Base-by-base conservation (phyloP, 2,888 invertebrate genomes). In the Leptogaster cylindrica region DNA sequence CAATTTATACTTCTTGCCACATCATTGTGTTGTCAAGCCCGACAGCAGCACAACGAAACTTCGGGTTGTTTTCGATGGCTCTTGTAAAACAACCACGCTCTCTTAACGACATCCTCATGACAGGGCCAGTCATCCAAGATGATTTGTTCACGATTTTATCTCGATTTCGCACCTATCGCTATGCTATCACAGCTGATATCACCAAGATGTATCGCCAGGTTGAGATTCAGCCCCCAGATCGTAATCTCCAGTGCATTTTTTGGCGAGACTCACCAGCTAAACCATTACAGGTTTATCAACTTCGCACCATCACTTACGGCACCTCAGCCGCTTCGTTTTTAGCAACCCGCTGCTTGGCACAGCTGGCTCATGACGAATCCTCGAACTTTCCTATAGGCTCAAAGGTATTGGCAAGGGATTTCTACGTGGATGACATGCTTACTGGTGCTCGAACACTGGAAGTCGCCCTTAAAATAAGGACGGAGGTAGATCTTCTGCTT, bases 351-450 rank as follows among this genome's bases (percentile, higher is more conserved):
- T 44, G 44, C 16, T 1, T 44, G 16, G 2, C 12, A 5, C 44
- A 44, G 16, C 16, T 44, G 4, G 3, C 44, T 2, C 4, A 14
- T 3, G 44, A 44, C 8, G 5, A 44, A 14, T 2, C 5, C 1
- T 12, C n/a, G 8, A 7, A 44, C 8, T 44, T 44, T 16, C 18
- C 44, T 1, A 5, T 44, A 4, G 55, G 31, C 12, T 27, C 55
- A 36, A 6, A 8, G 7, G 39, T 36, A 7, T 5, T 12, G 7
- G 18, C 23, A 1, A 33, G 1, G 3, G 36, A 55, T 23, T 2
- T 55, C n/a, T 33, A 55, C 20, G 16, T 55, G 10, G 39, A 55
- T 12, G 55, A 55, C n/a, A 3, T 55, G 5, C 1, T 55, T 28
- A 36, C 36, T 6, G 39, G 23, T 10, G 16, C 31, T 6, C n/a